Evolutionary conservation across 2,797 vertebrate species (phyloP).

Genomic region (Antennarius maculatus): DNA sequence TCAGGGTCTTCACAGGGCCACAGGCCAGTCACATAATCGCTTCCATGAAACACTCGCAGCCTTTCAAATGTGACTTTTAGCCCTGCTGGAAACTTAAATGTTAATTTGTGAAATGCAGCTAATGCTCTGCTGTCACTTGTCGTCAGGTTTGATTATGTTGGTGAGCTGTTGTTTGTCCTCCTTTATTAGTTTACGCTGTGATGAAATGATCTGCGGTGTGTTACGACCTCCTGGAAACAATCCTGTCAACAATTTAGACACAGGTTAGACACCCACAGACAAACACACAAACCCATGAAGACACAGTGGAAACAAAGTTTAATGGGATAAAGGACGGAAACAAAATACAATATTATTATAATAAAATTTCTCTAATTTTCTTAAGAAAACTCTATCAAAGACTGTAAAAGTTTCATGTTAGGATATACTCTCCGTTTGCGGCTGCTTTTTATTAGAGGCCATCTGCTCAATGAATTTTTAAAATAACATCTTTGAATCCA

Average conservation of each 20-base stretch:
- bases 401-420: constrained; percentile 20
- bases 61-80: constrained; percentile 74
- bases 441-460: constrained; percentile 20
- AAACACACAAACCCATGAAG: constrained; percentile 6
- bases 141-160: constrained; percentile 80
- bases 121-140: constrained; percentile 82
- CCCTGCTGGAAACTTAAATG: constrained; percentile 75
- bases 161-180: constrained; percentile 76
- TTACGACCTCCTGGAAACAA: constrained; percentile 73
- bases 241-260: constrained; percentile 51
- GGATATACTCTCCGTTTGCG: constrained; percentile 28
- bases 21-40: constrained; percentile 78
- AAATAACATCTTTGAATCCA: constrained; percentile 45
- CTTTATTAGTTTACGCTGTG: constrained; percentile 73
- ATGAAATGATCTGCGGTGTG: constrained; percentile 76
- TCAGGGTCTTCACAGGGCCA: constrained; percentile 74
- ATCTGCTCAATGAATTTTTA: constrained; percentile 50
- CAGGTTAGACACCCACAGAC: constrained; percentile 23
- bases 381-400: constrained; percentile 31
- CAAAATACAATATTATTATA: background rate
- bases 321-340: constrained; percentile 5
- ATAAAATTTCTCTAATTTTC: background rate
- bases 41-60: constrained; percentile 79
- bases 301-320: constrained; percentile 10
- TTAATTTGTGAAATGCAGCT: constrained; percentile 78